A percentile compares a stretch with the other conserved stretches of the same genome.
Evolutionary conservation across 2,797 vertebrate genomes (phyloP).

Genomic region (Falco berigora): DNA sequence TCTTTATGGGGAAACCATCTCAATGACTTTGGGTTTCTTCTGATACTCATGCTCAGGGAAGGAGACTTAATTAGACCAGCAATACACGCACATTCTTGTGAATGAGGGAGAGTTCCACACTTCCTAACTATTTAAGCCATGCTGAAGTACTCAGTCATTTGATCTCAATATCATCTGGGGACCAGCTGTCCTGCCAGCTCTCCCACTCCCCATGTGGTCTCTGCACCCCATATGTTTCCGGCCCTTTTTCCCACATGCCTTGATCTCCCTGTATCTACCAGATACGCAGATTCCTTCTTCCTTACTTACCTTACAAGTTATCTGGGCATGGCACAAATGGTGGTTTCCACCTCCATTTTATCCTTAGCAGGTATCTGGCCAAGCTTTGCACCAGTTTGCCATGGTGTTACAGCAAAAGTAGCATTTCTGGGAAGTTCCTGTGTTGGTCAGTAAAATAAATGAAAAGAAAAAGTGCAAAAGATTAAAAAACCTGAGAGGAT

Average conservation of each 20-base stretch:
- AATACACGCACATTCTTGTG: not conserved
- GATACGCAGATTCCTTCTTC: not conserved
- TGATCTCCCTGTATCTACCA: constrained; percentile 36
- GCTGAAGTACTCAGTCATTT: constrained; percentile 61
- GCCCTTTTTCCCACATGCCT: constrained; percentile 51
- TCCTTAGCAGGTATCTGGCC: not conserved
- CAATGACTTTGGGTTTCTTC: not conserved
- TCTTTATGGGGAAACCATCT: not conserved
- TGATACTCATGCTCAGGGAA: not conserved
- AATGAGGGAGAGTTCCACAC: constrained; percentile 26
- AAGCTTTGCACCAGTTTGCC: not conserved
- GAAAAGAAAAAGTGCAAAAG: not conserved
- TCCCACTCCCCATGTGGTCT: constrained; percentile 52
- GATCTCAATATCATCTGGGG: constrained; percentile 59
- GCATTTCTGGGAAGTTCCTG: not conserved
- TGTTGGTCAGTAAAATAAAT: not conserved
- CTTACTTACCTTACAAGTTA: constrained; percentile 6
- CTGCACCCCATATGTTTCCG: constrained; percentile 62
- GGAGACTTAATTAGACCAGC: not conserved
- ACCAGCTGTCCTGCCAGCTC: constrained; percentile 51
- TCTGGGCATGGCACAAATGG: not conserved
- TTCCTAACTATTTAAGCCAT: constrained; percentile 41
- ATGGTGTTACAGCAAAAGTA: not conserved
- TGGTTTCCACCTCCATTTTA: not conserved
- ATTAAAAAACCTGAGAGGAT: not conserved